Base-by-base conservation (phyloP, 2,113 vertebrate genomes). In the Seriola rivoliana region DNA sequence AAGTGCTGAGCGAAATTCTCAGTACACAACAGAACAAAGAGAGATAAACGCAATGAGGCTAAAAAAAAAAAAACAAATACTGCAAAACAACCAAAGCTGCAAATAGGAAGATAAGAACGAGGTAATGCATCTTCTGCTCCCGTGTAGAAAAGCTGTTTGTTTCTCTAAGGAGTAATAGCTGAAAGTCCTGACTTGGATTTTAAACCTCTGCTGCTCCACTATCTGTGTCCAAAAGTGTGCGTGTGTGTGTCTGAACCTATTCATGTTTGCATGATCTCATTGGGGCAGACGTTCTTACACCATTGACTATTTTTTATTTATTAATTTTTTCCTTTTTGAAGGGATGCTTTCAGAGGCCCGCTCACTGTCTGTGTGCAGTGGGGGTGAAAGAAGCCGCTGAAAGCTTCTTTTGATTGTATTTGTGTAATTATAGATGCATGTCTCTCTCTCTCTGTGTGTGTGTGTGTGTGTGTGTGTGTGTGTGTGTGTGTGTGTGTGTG, bases 141-240 rank as follows among this genome's bases (percentile, higher is more conserved):
- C 14, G 72, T 36, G 75, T 29, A 72, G 38, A 79, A 57, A 77
- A 69, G 16, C 62, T 50, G 65, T 36, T 88, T 79, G 77, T 68
- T 67, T 59, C 71, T 71, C 71, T 8, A 5, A 72, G 63, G 65
- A 14, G 63, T 68, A 64, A 72, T 46, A 34, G 77, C 34, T 75
- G 67, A 71, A 85, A 75, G 91, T 71, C 88, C 78, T 87, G 80
- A 90, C 86, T 86, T 71, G 8, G 68, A 84, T 87, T 80, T 59
- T 67, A 75, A 75, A 86, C 78, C 23, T 75, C 68, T 90, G 60
- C 23, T 68, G 50, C 79, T 79, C 71, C 50, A 46, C 65, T 52
- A 57, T 74, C 71, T 77, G 76, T 52, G 77, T 84, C 68, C n/a
- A 84, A 69, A 69, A 16, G 48, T 17, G 46, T 21, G 70, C 19